phyloP scores from a whole-genome alignment of 2,113 vertebrate genomes.

The Limnothrissa miodon region DNA sequence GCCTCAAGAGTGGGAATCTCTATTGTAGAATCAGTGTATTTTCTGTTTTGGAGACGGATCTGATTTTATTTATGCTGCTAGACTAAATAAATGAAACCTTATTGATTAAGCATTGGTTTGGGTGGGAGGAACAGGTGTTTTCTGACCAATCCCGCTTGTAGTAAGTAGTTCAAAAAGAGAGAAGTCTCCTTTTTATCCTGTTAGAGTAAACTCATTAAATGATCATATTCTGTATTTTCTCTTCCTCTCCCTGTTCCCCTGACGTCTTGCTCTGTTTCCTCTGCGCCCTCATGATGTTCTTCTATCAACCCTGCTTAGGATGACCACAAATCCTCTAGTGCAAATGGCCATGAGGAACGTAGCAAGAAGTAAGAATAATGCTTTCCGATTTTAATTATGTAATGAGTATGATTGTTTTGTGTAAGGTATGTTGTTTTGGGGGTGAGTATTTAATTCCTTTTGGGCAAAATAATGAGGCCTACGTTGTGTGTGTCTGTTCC shows the following conservation, averaged over 20 bases:
- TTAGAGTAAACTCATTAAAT: constrained; percentile 61
- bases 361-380: constrained; percentile 88
- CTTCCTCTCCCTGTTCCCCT: constrained; percentile 94
- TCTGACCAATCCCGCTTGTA: constrained; percentile 62
- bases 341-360: constrained; percentile 95
- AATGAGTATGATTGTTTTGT: not conserved
- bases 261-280: constrained; percentile 97
- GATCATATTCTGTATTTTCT: constrained; percentile 81
- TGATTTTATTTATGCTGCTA: not conserved
- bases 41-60: not conserved
- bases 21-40: constrained; percentile 22
- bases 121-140: constrained; percentile 48
- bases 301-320: constrained; percentile 99
- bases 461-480: not conserved
- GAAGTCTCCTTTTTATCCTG: not conserved
- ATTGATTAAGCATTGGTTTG: constrained; percentile 55
- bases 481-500: not conserved
- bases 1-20: constrained; percentile 60
- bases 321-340: constrained; percentile 99
- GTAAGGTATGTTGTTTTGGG: not conserved
- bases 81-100: not conserved
- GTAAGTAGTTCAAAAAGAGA: constrained; percentile 68
- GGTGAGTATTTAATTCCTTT: not conserved
- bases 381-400: no score
- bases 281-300: constrained; percentile 99